These are phyloP conservation scores for Hoplodrina ambigua DNA, from an alignment of 2,888 invertebrate species.

Conservation along the genomic window DNA sequence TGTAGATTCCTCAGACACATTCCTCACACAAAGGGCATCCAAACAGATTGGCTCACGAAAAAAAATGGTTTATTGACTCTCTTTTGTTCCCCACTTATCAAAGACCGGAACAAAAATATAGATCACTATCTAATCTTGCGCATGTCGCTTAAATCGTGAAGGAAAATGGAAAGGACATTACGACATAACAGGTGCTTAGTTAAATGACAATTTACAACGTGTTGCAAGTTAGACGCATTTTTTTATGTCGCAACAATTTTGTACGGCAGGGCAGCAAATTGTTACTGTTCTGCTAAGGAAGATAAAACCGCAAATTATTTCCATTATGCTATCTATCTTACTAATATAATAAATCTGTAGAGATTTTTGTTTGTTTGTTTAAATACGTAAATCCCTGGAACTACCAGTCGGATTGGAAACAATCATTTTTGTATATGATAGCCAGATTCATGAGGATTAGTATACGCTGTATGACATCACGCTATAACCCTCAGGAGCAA, in stretches of 20 bases:
- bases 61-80: no score
- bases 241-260: slow-evolving; percentile 24
- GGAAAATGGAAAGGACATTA: slow-evolving; percentile 35
- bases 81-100: neutral
- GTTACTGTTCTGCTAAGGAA: neutral
- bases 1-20: no score
- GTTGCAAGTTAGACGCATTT: slow-evolving; percentile 20
- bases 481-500: no score
- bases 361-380: no score
- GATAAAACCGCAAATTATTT: slow-evolving; percentile 3
- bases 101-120: slow-evolving; percentile 2
- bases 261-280: neutral
- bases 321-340: slow-evolving; percentile 9
- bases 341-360: no score
- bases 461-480: no score
- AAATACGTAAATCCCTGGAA: no score
- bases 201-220: slow-evolving; percentile 17
- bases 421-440: no score
- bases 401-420: no score
- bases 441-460: no score
- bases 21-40: no score
- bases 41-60: no score
- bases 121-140: slow-evolving; percentile 4
- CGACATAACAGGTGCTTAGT: neutral
- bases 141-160: slow-evolving; percentile 8